These are phyloP conservation scores for Odontamblyopus rebecca DNA, from an alignment of 2,797 vertebrate species.

Conservation along the genomic window DNA sequence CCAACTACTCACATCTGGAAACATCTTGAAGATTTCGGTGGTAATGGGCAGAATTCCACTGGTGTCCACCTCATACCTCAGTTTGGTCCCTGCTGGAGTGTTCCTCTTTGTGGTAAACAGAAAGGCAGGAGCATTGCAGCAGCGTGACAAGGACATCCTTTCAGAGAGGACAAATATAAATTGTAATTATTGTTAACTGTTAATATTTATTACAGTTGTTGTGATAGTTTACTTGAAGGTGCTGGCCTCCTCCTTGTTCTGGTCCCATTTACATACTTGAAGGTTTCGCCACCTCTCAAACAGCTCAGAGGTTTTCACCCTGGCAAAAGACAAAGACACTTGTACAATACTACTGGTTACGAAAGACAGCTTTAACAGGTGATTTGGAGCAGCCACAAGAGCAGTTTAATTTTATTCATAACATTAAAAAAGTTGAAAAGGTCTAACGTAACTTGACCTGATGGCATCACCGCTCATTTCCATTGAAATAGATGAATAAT, in stretches of 20 bases:
- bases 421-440: not conserved
- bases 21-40: constrained; percentile 94
- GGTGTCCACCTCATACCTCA: constrained; percentile 96
- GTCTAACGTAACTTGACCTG: too few relatives aligned
- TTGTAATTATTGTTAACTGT: not conserved
- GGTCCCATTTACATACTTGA: constrained; percentile 93
- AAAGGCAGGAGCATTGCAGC: constrained; percentile 95
- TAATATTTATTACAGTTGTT: not conserved
- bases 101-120: constrained; percentile 98
- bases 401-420: not conserved
- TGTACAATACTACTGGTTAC: not conserved
- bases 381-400: not conserved
- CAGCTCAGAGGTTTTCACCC: constrained; percentile 96
- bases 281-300: constrained; percentile 96
- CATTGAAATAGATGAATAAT: too few relatives aligned
- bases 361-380: not conserved
- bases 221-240: constrained; percentile 86
- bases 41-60: constrained; percentile 92
- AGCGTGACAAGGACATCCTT: constrained; percentile 87
- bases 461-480: too few relatives aligned
- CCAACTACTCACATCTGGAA: constrained; percentile 87
- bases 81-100: constrained; percentile 90
- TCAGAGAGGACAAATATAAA: constrained; percentile 20
- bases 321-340: constrained; percentile 61
- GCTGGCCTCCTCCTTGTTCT: constrained; percentile 88